phyloP scores from a whole-genome alignment of 2,113 vertebrate species.

The Chamaetylas fuelleborni region DNA sequence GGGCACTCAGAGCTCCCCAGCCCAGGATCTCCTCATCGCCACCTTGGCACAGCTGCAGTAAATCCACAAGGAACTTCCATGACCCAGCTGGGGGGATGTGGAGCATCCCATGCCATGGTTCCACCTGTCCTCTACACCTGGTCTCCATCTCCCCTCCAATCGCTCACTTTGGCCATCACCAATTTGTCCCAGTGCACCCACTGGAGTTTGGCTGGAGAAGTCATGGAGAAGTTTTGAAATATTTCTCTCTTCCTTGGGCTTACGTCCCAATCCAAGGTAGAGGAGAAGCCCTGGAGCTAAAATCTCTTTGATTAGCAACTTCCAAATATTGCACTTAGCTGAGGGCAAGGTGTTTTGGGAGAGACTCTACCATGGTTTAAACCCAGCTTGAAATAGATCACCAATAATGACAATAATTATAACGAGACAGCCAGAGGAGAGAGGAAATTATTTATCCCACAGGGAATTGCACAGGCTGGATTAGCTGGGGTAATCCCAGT shows the following conservation, averaged over 20 bases:
- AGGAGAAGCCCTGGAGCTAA: conserved; percentile 29
- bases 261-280: neutral
- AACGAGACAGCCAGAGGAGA: neutral
- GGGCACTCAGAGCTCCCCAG: neutral
- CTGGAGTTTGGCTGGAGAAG: neutral
- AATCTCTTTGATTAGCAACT: neutral
- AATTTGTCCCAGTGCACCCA: neutral
- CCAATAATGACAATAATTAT: neutral
- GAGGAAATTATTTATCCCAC: neutral
- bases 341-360: neutral
- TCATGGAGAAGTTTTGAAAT: neutral
- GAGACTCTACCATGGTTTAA: neutral
- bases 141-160: rapidly evolving
- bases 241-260: neutral
- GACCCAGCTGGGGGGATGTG: rapidly evolving
- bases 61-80: neutral
- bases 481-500: neutral
- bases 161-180: neutral
- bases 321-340: neutral
- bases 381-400: neutral
- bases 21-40: neutral
- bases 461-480: neutral
- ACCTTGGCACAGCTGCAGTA: neutral
- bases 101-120: neutral
- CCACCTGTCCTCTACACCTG: neutral